A percentile compares a stretch with the other conserved stretches of the same genome.
phyloP scores from a whole-genome alignment of 2,113 vertebrate genomes.

The Aphelocoma coerulescens region DNA sequence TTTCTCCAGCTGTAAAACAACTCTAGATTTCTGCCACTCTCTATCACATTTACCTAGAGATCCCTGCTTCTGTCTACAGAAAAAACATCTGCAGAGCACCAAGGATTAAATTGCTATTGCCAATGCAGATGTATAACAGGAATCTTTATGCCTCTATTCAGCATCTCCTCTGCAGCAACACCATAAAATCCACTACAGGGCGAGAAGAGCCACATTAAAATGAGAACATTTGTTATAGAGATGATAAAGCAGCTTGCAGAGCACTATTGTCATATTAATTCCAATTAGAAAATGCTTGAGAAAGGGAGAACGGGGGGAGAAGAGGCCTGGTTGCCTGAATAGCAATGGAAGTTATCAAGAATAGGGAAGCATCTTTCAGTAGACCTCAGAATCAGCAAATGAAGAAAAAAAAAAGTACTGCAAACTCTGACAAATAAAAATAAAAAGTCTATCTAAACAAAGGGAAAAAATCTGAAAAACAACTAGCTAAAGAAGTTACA shows the following conservation, averaged over 20 bases:
- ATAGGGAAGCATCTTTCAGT: not conserved
- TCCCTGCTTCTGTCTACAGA: not conserved
- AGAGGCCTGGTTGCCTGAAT: not conserved
- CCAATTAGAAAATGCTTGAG: not conserved
- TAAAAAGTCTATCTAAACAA: not conserved
- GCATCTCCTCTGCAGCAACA: not conserved
- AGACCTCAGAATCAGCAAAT: not conserved
- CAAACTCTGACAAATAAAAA: not conserved
- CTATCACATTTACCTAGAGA: not conserved
- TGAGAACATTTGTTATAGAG: not conserved
- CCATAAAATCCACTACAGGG: not conserved
- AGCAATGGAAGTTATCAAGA: not conserved
- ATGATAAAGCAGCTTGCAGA: not conserved
- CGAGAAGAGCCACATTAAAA: not conserved
- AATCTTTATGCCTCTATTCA: not conserved
- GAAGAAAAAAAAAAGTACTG: not conserved
- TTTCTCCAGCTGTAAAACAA: not conserved
- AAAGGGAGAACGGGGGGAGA: accelerated
- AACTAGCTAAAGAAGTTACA: not conserved
- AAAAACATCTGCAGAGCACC: not conserved
- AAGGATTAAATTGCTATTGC: not conserved
- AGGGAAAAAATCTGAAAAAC: not conserved
- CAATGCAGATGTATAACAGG: not conserved
- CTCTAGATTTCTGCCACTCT: not conserved
- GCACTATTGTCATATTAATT: accelerated